Percentiles rank a stretch among this genome's conserved stretches.
Conservation (phyloP, 2,888 invertebrate species). For the Cantharis rustica region DNA sequence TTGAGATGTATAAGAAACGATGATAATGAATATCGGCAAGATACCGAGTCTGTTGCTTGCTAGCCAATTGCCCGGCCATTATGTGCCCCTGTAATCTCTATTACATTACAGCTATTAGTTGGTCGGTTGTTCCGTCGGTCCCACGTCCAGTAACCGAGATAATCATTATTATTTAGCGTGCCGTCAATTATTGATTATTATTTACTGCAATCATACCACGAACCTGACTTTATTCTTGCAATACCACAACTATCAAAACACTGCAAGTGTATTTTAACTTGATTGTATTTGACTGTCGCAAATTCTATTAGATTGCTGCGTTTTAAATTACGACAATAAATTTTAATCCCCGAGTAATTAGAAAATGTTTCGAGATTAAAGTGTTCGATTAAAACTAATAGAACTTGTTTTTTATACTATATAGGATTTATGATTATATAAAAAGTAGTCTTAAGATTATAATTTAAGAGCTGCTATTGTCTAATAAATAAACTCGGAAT, state of each 20-base stretch:
- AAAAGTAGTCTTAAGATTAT: neutral
- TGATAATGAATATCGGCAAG: slow-evolving; percentile 24
- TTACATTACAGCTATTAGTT: slow-evolving; percentile 52
- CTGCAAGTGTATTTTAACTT: neutral
- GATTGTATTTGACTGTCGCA: neutral
- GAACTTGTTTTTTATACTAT: slow-evolving; percentile 1
- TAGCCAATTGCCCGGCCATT: slow-evolving; percentile 46
- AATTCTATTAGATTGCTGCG: neutral
- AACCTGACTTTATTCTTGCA: slow-evolving; percentile 16
- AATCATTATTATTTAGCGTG: slow-evolving; percentile 54
- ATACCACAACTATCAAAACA: neutral
- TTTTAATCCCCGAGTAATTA: neutral
- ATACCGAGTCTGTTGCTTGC: slow-evolving; percentile 26
- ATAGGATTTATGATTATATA: neutral
- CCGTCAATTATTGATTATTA: slow-evolving; percentile 54
- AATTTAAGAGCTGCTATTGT: neutral
- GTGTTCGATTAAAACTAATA: neutral
- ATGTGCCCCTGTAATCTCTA: slow-evolving; percentile 52
- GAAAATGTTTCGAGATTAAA: neutral
- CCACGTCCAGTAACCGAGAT: slow-evolving; percentile 50
- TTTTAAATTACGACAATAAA: neutral
- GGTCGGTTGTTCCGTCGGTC: slow-evolving; percentile 43
- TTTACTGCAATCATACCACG: slow-evolving; percentile 52
- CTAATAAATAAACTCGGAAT: neutral
- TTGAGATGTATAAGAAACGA: slow-evolving; percentile 20